A percentile compares a stretch with the other conserved stretches of the same genome.
Conservation (phyloP, 2,113 vertebrate species). For the Pseudorhombus dupliciocellatus region DNA sequence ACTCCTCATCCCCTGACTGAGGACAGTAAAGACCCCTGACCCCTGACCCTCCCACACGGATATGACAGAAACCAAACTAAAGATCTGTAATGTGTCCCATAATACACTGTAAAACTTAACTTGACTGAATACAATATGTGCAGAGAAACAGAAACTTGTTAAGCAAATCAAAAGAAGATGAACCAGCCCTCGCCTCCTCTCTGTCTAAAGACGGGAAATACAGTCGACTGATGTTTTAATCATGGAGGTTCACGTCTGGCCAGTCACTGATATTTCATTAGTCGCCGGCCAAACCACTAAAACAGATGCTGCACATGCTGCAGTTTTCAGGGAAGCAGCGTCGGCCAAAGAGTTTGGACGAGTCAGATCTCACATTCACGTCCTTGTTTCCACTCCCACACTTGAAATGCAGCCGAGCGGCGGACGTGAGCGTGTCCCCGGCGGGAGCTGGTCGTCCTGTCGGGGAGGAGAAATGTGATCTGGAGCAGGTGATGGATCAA, state of each 20-base stretch:
- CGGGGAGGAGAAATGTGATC: conserved; percentile 7
- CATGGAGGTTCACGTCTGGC: conserved; percentile 13
- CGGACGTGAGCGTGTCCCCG: conserved; percentile 28
- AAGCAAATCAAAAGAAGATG: no score
- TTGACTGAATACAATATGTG: no score
- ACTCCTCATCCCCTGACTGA: no score
- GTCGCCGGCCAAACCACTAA: conserved; percentile 49
- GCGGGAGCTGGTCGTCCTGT: conserved; percentile 15
- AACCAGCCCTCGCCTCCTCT: neutral
- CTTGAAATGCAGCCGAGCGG: conserved; percentile 18
- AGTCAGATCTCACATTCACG: conserved; percentile 40
- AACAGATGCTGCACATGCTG: conserved; percentile 60
- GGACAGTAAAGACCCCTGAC: no score
- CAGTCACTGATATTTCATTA: conserved; percentile 45
- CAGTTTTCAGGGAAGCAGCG: conserved; percentile 28
- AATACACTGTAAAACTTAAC: no score
- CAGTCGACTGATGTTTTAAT: conserved; percentile 7
- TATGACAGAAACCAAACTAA: no score
- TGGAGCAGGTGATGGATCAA: neutral
- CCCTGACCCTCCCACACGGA: no score
- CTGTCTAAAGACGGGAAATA: neutral
- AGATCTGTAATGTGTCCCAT: no score
- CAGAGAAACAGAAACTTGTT: no score
- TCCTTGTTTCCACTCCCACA: conserved; percentile 43
- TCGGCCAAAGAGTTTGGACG: conserved; percentile 45